Base-by-base conservation (phyloP, 2,797 vertebrate genomes). In the Aythya fuligula region DNA sequence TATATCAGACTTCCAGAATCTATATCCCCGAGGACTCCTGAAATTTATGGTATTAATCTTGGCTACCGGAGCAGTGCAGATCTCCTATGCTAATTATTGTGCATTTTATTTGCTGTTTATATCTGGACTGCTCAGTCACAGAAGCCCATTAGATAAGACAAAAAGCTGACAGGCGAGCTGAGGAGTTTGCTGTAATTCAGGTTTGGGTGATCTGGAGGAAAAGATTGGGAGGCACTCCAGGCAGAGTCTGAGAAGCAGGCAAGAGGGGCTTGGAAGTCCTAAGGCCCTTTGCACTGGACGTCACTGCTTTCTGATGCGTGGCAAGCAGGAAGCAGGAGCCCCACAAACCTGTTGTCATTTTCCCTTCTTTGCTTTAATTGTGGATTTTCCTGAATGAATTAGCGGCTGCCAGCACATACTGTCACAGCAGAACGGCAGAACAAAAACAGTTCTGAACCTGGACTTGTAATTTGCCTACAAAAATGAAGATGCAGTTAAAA, bases 361-460 rank as follows among this genome's bases (percentile, higher is more conserved):
- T 51, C 54, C 79, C 73, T 38, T 53, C 75, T 66, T n/a, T 45
- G 0, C 62, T 45, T 78, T 62, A 78, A 13, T 4, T 47, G 66
- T 43, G 88, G 91, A 7, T 94, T 90, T 87, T 75, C 70, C 90
- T 67, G 88, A 76, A 45, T 24, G 88, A 72, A 62, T 65, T 76
- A 36, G 83, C 13, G 70, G 91, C 77, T 92, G 92, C 92, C 84
- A 88, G 95, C 79, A 34, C 4, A 14, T 18, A 1, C 86, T 74
- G 91, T 73, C 91, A 84, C 78, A 87, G 93, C 84, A 62, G 92
- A 88, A 32, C 9, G 54, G 88, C 77, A 79, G 86, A 90, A 66
- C 84, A 87, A 69, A 96, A 74, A 20, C 91, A 22, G 74, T 41
- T 16, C 79, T 69, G 43, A 74, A 54, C 82, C 69, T 32, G 87